phyloP scores from a whole-genome alignment of 1,140 invertebrate genomes.

The Euura saliciscinereae region DNA sequence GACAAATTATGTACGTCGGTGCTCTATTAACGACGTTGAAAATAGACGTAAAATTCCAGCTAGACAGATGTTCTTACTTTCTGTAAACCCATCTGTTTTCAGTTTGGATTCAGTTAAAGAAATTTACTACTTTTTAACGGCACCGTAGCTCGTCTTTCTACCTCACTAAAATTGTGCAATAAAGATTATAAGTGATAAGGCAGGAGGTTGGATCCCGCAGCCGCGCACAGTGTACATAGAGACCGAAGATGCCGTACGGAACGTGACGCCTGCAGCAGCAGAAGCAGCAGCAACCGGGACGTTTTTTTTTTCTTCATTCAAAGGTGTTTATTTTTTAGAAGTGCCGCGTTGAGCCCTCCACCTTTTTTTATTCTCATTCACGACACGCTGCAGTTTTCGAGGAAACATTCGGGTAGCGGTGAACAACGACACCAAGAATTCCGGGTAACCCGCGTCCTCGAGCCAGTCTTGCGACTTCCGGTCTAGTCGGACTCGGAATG shows the following conservation, averaged over 20 bases:
- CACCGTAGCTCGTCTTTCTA: neutral
- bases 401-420: neutral
- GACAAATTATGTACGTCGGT: neutral
- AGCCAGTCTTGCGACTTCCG: neutral
- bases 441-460: neutral
- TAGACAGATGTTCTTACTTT: no score
- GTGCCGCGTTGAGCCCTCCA: neutral
- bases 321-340: neutral
- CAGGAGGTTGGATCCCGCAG: neutral
- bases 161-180: neutral
- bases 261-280: neutral
- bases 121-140: conserved; percentile 1
- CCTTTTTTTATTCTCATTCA: neutral
- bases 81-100: no score
- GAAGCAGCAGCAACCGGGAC: neutral
- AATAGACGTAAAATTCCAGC: no score
- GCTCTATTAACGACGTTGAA: no score
- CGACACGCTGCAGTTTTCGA: neutral
- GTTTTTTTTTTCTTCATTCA: neutral
- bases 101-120: neutral
- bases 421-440: neutral
- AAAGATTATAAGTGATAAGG: conserved; percentile 2
- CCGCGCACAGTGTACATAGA: neutral
- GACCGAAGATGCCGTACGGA: neutral
- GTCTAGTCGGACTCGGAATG: neutral